A percentile compares a stretch with the other conserved stretches of the same genome.
phyloP scores from a whole-genome alignment of 2,888 invertebrate species.

The Xestoiulus laeticollis region DNA sequence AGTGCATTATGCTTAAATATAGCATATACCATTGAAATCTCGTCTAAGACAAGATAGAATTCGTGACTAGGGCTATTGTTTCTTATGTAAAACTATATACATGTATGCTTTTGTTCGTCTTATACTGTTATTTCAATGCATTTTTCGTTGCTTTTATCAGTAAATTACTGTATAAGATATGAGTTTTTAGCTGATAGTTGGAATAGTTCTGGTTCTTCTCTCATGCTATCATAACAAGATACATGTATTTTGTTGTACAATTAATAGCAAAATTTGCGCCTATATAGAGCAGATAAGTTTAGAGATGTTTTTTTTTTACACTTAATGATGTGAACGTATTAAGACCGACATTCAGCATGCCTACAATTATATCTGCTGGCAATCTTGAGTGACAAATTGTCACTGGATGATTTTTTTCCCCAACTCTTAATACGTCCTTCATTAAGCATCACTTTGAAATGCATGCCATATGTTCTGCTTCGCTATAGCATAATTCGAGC shows the following conservation, averaged over 20 bases:
- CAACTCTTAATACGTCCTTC: not conserved
- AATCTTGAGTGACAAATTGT: constrained; percentile 29
- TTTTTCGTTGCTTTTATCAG: too few species aligned
- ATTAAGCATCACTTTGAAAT: constrained; percentile 30
- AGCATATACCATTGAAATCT: too few species aligned
- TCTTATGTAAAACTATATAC: too few species aligned
- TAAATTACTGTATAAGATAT: too few species aligned
- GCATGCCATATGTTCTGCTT: not conserved
- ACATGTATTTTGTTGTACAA: not conserved
- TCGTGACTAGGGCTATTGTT: too few species aligned
- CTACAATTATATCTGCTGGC: not conserved
- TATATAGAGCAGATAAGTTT: not conserved
- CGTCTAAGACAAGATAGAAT: too few species aligned
- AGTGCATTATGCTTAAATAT: too few species aligned
- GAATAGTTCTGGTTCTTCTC: too few species aligned
- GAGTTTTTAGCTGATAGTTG: too few species aligned
- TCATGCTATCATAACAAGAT: not conserved
- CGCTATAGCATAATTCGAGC: not conserved
- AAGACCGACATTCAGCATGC: not conserved
- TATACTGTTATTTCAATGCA: too few species aligned
- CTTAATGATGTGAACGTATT: not conserved
- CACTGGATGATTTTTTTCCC: constrained; percentile 1
- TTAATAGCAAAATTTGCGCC: not conserved
- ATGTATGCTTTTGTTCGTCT: too few species aligned
- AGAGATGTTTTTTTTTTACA: too few species aligned